Base-by-base conservation (phyloP, 2,113 vertebrate species). In the Thunnus maccoyii region DNA sequence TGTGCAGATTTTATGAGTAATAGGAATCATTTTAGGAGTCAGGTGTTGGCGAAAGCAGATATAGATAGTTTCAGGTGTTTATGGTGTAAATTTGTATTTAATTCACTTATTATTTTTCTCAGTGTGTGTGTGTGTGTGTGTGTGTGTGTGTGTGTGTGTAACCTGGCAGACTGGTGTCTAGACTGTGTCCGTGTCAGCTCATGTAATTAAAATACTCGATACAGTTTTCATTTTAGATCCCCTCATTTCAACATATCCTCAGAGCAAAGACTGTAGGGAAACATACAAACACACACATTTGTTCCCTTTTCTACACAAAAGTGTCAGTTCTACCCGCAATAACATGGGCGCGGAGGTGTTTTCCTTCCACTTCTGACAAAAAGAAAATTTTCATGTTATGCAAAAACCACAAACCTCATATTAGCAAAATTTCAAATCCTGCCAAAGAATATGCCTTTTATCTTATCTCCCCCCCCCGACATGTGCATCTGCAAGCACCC, bases 331-430 rank as follows among this genome's bases (percentile, higher is more conserved):
- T 13, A 51, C 36, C 69, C 20, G 47, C 69, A 68, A n/a, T 55
- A 52, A 67, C 18, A 27, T 22, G 47, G 13, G 22, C 3, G 25
- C 17, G 0, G 72, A 87, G 79, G 88, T 84, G 82, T 91, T 44
- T 55, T 84, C 82, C 72, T 85, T 85, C 73, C 79, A 78, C 78
- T 54, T 76, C 54, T 56, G 63, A 84, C 47, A 41, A 71, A 78
- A 89, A 68, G 46, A 13, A 16, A 46, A 76, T 84, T 85, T 87
- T 87, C 78, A 67, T 17, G 4, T 79, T 70, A 57, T 72, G 69
- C 61, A 86, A 80, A 88, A 89, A 85, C 87, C 86, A 89, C 90
- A 90, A 82, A 90, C 83, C 69, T 78, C 77, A 78, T 18, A 32
- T 80, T 57, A 47, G 3, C 0, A 79, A 82, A 62, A 79, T 79